Percentiles rank a stretch among this genome's conserved stretches.
Conservation (phyloP, 2,797 vertebrate genomes). For the Characodon lateralis region DNA sequence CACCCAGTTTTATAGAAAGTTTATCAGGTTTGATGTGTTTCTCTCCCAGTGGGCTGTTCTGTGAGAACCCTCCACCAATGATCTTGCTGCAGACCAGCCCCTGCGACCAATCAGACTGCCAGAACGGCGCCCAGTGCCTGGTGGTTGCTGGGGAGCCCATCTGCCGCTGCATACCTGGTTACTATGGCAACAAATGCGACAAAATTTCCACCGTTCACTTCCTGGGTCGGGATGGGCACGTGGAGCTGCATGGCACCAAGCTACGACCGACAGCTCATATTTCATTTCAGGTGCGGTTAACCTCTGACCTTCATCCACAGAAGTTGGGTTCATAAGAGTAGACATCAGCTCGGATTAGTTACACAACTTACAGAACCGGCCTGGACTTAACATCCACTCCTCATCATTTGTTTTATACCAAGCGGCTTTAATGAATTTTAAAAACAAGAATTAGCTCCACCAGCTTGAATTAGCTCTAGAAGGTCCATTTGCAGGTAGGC, state of each 20-base stretch:
- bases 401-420: too few species aligned
- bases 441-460: too few species aligned
- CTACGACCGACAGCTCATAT: conserved; percentile 90
- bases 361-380: too few species aligned
- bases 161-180: conserved; percentile 91
- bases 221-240: conserved; percentile 89
- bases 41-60: conserved; percentile 87
- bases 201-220: conserved; percentile 94
- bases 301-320: conserved; percentile 7
- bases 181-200: conserved; percentile 90
- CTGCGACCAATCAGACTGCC: conserved; percentile 93
- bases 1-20: conserved; percentile 28
- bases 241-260: conserved; percentile 88
- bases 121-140: conserved; percentile 92
- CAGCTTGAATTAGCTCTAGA: too few species aligned
- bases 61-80: conserved; percentile 94
- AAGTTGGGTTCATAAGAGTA: too few species aligned
- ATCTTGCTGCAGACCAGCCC: conserved; percentile 96
- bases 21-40: conserved; percentile 30
- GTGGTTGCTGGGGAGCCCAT: conserved; percentile 87
- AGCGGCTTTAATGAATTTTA: too few species aligned
- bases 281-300: conserved; percentile 87
- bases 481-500: too few species aligned
- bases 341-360: too few species aligned
- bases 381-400: too few species aligned